phyloP scores from a whole-genome alignment of 2,888 invertebrate genomes.

The Drepanosiphum platanoidis region DNA sequence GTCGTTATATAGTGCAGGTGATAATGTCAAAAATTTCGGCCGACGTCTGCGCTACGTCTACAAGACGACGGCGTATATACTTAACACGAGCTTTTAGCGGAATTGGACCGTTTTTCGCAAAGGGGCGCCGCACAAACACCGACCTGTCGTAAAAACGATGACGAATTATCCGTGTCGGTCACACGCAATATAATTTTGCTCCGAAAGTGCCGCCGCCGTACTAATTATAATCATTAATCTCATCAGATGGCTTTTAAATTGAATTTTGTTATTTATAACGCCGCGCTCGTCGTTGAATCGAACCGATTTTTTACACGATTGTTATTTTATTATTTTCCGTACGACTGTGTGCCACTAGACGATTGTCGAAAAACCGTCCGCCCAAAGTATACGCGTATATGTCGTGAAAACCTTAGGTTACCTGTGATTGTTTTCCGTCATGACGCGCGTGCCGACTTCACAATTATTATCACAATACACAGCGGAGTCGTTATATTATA shows the following conservation, averaged over 20 bases:
- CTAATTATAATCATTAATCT: constrained; percentile 16
- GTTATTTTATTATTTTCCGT: too few species aligned
- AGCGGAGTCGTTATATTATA: too few species aligned
- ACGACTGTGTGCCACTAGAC: too few species aligned
- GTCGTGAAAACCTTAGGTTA: too few species aligned
- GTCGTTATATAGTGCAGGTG: constrained; percentile 10
- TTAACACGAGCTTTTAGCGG: constrained; percentile 27
- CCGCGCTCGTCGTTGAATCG: too few species aligned
- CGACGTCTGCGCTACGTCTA: not conserved
- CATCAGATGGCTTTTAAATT: constrained; percentile 15
- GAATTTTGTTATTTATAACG: not conserved
- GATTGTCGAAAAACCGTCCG: too few species aligned
- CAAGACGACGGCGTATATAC: not conserved
- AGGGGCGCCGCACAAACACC: not conserved
- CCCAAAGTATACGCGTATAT: too few species aligned
- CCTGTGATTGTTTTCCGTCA: too few species aligned
- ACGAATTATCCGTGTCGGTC: constrained; percentile 31
- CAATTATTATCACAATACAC: too few species aligned
- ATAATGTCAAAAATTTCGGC: not conserved
- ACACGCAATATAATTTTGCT: not conserved
- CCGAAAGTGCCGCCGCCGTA: not conserved
- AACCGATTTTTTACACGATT: too few species aligned
- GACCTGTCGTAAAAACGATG: constrained; percentile 29
- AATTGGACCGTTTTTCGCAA: constrained; percentile 15
- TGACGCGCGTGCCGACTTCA: too few species aligned